Base-by-base conservation (phyloP, 1,140 invertebrate genomes). In the Nilaparvata lugens region DNA sequence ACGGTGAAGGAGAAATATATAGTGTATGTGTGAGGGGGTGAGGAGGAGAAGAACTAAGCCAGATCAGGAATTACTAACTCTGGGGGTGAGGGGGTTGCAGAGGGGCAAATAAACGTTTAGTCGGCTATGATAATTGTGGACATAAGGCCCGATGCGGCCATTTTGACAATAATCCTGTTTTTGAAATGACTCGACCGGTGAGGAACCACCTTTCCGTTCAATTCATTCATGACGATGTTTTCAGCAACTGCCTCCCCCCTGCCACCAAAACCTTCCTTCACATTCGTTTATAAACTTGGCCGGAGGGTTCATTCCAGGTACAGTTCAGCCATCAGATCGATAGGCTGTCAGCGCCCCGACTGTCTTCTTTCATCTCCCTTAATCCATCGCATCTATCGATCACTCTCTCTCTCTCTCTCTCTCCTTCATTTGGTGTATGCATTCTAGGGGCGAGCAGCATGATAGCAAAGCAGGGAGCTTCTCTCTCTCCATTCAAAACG, bases 121-220 rank as follows among this genome's bases (percentile, higher is more conserved):
- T 52, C 43, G 45, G 54, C 54, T 62, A 57, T 62, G 60, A 60
- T 60, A 60, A 60, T 60, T 60, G 59, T 60, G 52, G 59, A 60
- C 52, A 60, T 45, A 60, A 52, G 55, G 60, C 38, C 4, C 38
- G 56, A 13, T 14, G 31, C 56, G 56, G 55, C 54, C 53, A 57
- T 57, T 56, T 52, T 51, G 55, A 42, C 38, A 19, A 38, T 56
- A 56, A 62, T 56, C 60, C 53, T 62, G 60, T 57, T 62, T 56
- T 56, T 62, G 21, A 62, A 57, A 57, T 57, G 18, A 43, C 38
- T 43, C 56, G 42, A 57, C 21, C 38, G 38, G 56, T 14, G 56
- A 18, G 31, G 38, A 23, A 31, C 9, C 23, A 24, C 52, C 52
- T 24, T 35, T 54, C 9, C 16, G 24, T 53, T 28, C 52, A 23